phyloP scores from a whole-genome alignment of 2,888 invertebrate genomes.

The Hemistola chrysoprasaria region DNA sequence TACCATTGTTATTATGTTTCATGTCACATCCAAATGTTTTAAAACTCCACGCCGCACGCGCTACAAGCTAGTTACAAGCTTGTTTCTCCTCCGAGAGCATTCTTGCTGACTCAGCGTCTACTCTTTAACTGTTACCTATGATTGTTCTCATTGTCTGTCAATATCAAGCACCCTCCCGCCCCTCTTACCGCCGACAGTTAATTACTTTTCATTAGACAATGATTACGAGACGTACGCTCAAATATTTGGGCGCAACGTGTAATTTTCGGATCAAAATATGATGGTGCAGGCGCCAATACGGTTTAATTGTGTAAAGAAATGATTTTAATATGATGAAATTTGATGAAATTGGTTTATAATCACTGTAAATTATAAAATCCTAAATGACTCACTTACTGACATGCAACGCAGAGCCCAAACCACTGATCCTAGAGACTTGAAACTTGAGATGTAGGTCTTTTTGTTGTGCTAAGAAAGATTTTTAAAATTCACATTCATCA shows the following conservation, averaged over 20 bases:
- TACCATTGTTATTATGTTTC: too few species aligned
- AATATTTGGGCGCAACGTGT: conserved; percentile 34
- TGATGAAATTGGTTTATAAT: too few species aligned
- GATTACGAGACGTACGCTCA: conserved; percentile 24
- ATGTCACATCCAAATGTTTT: conserved; percentile 7
- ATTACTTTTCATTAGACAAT: conserved; percentile 78
- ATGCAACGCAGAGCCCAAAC: too few species aligned
- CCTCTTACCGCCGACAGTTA: conserved; percentile 52
- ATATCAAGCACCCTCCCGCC: conserved; percentile 35
- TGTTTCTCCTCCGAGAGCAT: conserved; percentile 48
- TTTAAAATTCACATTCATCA: too few species aligned
- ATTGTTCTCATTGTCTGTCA: conserved; percentile 80
- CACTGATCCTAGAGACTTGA: too few species aligned
- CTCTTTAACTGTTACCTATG: conserved; percentile 73
- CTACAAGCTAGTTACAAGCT: conserved; percentile 58
- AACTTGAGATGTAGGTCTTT: too few species aligned
- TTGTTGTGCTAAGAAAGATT: too few species aligned
- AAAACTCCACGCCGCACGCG: conserved; percentile 38
- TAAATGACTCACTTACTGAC: too few species aligned
- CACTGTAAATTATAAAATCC: too few species aligned
- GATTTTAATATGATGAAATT: too few species aligned
- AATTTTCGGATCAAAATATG: conserved; percentile 29
- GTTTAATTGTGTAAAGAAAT: background rate
- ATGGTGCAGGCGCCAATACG: conserved; percentile 6
- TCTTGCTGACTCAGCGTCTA: conserved; percentile 75